Conservation (phyloP, 2,113 vertebrate genomes). For the Anolis carolinensis region DNA sequence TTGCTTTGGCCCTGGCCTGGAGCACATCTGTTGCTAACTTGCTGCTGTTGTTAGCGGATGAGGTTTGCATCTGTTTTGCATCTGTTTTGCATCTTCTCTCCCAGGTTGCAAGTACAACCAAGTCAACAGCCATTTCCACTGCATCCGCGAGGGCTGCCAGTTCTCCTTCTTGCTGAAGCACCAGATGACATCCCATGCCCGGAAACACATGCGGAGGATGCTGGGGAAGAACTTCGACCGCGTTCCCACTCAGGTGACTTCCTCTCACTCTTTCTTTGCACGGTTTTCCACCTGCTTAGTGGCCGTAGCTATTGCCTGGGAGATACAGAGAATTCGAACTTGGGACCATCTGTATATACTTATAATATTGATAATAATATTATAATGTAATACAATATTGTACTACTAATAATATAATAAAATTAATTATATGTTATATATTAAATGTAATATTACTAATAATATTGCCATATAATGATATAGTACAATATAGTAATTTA, state of each 20-base stretch:
- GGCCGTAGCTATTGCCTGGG: not conserved
- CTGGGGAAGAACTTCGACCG: constrained; percentile 98
- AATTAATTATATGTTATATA: too few relatives aligned
- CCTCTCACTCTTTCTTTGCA: not conserved
- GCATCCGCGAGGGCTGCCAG: constrained; percentile 97
- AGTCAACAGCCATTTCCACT: constrained; percentile 99
- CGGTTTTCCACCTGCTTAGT: not conserved
- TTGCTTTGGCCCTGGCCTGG: fast-evolving
- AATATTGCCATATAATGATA: too few relatives aligned
- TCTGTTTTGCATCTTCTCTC: constrained; percentile 29
- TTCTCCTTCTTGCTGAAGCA: constrained; percentile 99
- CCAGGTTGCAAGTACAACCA: constrained; percentile 98
- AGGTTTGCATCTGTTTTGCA: not conserved
- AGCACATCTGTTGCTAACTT: fast-evolving
- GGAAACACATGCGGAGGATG: constrained; percentile 99
- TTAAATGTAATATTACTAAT: too few relatives aligned
- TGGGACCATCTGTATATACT: not conserved
- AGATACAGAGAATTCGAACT: not conserved
- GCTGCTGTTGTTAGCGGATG: not conserved
- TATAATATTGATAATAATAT: too few relatives aligned
- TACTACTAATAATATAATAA: too few relatives aligned
- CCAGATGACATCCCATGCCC: constrained; percentile 98
- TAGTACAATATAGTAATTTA: too few relatives aligned
- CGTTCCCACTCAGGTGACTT: constrained; percentile 89
- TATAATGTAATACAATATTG: too few relatives aligned